Percentiles rank a stretch among this genome's conserved stretches.
phyloP scores from a whole-genome alignment of 1,140 invertebrate genomes.

The Meloidogyne chitwoodi region DNA sequence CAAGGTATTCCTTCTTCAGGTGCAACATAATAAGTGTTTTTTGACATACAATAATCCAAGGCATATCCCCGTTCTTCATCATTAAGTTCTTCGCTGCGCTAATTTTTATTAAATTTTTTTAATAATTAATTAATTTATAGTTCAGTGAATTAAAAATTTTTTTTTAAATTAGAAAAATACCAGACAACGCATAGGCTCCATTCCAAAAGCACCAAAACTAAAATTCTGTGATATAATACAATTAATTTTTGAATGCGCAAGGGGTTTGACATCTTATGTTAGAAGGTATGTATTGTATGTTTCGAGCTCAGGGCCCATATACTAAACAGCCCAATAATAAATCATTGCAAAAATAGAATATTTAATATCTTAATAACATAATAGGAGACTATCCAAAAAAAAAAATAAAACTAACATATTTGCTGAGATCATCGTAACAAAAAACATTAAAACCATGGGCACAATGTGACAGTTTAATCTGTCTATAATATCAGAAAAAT shows the following conservation, averaged over 20 bases:
- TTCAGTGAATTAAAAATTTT: no score
- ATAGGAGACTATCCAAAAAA: not conserved
- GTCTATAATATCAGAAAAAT: constrained; percentile 15
- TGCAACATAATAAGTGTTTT: constrained; percentile 49
- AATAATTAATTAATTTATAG: no score
- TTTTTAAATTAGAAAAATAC: constrained; percentile 7
- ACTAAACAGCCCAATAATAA: no score
- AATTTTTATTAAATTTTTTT: no score
- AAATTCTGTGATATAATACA: no score
- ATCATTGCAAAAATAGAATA: no score
- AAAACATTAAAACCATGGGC: not conserved
- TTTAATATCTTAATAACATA: no score
- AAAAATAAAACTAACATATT: constrained; percentile 14
- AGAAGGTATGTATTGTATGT: no score
- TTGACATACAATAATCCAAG: constrained; percentile 37
- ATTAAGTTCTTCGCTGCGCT: constrained; percentile 6
- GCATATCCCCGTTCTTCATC: constrained; percentile 16
- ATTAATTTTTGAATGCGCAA: no score
- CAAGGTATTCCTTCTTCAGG: constrained; percentile 39
- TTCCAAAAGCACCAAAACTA: not conserved
- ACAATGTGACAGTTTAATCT: constrained; percentile 12
- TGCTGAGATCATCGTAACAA: not conserved
- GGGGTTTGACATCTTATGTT: no score
- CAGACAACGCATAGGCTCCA: constrained; percentile 16
- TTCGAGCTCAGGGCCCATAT: no score